Conservation (phyloP, 1,140 invertebrate species). For the Dinoponera quadriceps region DNA sequence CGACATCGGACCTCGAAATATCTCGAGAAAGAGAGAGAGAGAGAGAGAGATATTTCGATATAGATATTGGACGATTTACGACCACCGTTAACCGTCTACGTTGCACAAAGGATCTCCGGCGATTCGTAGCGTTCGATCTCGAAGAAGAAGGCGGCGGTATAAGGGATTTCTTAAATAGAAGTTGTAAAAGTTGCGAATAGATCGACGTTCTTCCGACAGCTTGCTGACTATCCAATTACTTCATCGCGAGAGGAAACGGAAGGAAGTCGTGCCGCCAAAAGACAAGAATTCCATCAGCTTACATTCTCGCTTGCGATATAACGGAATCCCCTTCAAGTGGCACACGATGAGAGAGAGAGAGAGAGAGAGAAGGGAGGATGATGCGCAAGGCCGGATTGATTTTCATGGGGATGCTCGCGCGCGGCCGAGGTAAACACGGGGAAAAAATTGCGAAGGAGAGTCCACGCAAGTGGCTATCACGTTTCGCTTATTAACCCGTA, state of each 20-base stretch:
- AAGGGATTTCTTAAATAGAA: constrained; percentile 57
- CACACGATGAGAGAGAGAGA: no score
- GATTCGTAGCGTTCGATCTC: constrained; percentile 5
- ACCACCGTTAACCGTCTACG: background rate
- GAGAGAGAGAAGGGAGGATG: background rate
- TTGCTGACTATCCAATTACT: constrained; percentile 61
- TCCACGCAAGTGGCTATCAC: background rate
- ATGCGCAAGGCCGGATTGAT: constrained; percentile 32
- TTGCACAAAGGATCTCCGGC: background rate
- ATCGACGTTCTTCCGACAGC: constrained; percentile 55
- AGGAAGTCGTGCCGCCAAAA: constrained; percentile 27
- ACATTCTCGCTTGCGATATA: constrained; percentile 20
- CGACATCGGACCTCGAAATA: background rate
- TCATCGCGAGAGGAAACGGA: constrained; percentile 10
- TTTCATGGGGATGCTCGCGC: constrained; percentile 16
- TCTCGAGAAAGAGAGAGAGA: background rate
- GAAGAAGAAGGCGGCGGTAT: constrained; percentile 10
- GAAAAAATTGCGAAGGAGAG: background rate
- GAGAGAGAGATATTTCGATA: background rate
- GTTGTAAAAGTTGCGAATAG: constrained; percentile 24
- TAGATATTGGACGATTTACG: background rate
- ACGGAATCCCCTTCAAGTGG: constrained; percentile 14
- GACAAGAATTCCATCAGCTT: constrained; percentile 53
- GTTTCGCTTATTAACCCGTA: constrained; percentile 16
- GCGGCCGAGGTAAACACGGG: background rate